Base-by-base conservation (phyloP, 2,888 invertebrate genomes). In the Myopa tessellatipennis region DNA sequence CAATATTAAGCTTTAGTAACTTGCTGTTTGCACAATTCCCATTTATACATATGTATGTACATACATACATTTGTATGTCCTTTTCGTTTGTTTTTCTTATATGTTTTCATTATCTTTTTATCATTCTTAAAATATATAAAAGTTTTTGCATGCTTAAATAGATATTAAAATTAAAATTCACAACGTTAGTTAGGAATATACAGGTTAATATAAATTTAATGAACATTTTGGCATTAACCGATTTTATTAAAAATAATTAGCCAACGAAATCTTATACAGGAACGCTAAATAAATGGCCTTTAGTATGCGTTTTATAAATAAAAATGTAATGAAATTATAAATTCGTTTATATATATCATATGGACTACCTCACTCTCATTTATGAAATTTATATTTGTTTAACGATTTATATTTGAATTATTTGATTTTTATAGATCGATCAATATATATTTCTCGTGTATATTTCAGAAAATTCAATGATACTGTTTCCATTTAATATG, bases 21-120 rank as follows among this genome's bases (percentile, higher is more conserved):
- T 65, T 74, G 50, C n/a, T 67, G 74, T 52, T 74, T 74, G 74
- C 74, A 74, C 74, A 74, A 74, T 74, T 74, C 74, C 74, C 74
- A 67, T 55, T 73, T 72, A 52, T 71, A 58, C 58, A 58, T 71
- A 26, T 26, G 26, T 26, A 26, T 26, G 26, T 26, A 26, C 2
- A 2, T 1, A 26, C 26, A 26, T 26, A 26, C 26, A 26, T 45
- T 58, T 16, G 58, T 61, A 18, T 16, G 14, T 58, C 18, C n/a
- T 2, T 61, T 61, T 58, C 12, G n/a, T 14, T 61, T 61, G 5
- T 18, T 61, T 61, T 5, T 26, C 7, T 55, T 50, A 26, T 52
- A 50, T 74, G 74, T 52, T 67, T 74, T 52, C 63, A 72, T 60
- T 72, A 5, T 70, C 36, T 52, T 34, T 70, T 34, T 70, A 12